Base-by-base conservation (phyloP, 2,113 vertebrate species). In the Dascyllus trimaculatus region DNA sequence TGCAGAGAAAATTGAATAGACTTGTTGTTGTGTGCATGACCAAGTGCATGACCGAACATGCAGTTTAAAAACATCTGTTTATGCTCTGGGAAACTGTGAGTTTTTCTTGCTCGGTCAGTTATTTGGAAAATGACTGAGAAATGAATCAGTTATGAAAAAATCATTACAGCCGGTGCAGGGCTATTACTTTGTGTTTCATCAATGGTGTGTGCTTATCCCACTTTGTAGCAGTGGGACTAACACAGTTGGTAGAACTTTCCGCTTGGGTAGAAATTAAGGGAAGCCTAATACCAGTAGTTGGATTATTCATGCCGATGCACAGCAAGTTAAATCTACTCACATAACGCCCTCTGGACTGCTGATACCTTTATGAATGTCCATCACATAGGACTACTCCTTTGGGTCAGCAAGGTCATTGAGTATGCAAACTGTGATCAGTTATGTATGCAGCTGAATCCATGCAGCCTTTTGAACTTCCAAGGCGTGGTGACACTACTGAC, bases 281-380 rank as follows among this genome's bases (percentile, higher is more conserved):
- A 15, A 29, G 19, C 32, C 18, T 25, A 15, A 35, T 45, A 35
- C 29, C 46, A 32, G 22, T 6, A 32, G 15, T 52, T 46, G 53
- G 48, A 57, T 21, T 40, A 1, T 32, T 53, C 18, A 17, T 62
- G 48, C 5, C 43, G 61, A 65, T 29, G 18, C 48, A 19, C 48
- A 48, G 15, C 46, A 48, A 14, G 46, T 5, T 17, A 29, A 29
- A 6, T 43, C 46, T 51, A 54, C 26, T 77, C 75, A 35, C 25
- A 38, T 22, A 7, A 48, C 21, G 46, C 15, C 0, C 2, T 22
- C 46, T 49, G 32, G 5, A 32, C 32, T 32, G 32, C 5, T 32
- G 59, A 78, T 13, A 59, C 29, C 40, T 43, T 43, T 17, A 19
- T 53, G 49, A 74, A 59, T 48, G 5, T 35, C 69, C 35, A 64